phyloP scores from a whole-genome alignment of 2,797 vertebrate species.

The Falco biarmicus region DNA sequence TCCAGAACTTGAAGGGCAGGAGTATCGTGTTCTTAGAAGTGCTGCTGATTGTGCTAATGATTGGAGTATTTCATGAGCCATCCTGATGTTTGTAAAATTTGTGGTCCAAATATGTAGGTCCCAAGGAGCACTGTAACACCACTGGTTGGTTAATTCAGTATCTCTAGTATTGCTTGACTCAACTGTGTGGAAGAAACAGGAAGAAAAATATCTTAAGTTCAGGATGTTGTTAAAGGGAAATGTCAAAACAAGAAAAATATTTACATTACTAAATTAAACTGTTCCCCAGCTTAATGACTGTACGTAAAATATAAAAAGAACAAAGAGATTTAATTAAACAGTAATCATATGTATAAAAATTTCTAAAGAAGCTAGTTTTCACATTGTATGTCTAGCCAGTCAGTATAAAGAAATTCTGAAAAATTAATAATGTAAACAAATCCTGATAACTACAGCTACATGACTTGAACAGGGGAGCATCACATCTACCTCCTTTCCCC shows the following conservation, averaged over 20 bases:
- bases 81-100: background rate
- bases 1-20: background rate
- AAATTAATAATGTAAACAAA: background rate
- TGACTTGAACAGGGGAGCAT: background rate
- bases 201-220: background rate
- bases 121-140: background rate
- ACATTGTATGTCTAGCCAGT: background rate
- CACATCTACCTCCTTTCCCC: background rate
- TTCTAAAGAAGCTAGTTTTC: background rate
- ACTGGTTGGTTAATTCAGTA: background rate
- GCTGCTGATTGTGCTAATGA: background rate
- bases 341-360: background rate
- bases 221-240: background rate
- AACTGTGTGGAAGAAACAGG: background rate
- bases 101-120: constrained; percentile 12
- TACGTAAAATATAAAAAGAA: background rate
- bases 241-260: background rate
- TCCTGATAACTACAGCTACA: background rate
- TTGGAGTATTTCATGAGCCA: background rate
- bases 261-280: background rate
- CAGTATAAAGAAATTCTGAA: background rate
- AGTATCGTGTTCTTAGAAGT: background rate
- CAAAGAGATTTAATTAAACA: background rate
- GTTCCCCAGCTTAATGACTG: background rate
- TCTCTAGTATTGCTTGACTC: background rate